Evolutionary conservation across 2,113 vertebrate genomes (phyloP).

Genomic region (Bos indicus): DNA sequence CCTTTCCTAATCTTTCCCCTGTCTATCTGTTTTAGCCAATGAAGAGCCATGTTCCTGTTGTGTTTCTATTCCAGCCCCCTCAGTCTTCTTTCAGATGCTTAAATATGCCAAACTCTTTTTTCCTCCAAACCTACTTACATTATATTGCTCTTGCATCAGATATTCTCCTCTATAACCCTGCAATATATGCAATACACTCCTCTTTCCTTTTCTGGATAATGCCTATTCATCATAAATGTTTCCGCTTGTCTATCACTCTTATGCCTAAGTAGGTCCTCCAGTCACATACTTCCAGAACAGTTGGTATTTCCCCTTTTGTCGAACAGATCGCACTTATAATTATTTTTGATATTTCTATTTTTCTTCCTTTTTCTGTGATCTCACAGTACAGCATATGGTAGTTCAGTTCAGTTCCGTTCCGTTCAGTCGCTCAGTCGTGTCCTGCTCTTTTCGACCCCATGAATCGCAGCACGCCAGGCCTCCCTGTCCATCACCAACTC

Average conservation of each 20-base stretch:
- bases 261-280: neutral
- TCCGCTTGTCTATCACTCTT: neutral
- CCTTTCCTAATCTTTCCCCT: neutral
- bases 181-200: neutral
- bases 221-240: neutral
- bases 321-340: neutral
- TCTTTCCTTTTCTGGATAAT: neutral
- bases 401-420: no score
- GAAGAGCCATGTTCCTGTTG: neutral
- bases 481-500: no score
- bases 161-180: neutral
- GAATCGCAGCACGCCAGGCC: no score
- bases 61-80: neutral
- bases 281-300: neutral
- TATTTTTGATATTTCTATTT: slow-evolving; percentile 57
- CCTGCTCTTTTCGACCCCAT: no score
- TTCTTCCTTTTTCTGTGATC: slow-evolving; percentile 8
- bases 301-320: neutral
- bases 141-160: neutral
- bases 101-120: neutral
- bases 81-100: neutral
- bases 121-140: neutral
- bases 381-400: slow-evolving; percentile 7
- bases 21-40: neutral
- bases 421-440: no score